phyloP scores from a whole-genome alignment of 2,113 vertebrate genomes.

The Nibea albiflora region DNA sequence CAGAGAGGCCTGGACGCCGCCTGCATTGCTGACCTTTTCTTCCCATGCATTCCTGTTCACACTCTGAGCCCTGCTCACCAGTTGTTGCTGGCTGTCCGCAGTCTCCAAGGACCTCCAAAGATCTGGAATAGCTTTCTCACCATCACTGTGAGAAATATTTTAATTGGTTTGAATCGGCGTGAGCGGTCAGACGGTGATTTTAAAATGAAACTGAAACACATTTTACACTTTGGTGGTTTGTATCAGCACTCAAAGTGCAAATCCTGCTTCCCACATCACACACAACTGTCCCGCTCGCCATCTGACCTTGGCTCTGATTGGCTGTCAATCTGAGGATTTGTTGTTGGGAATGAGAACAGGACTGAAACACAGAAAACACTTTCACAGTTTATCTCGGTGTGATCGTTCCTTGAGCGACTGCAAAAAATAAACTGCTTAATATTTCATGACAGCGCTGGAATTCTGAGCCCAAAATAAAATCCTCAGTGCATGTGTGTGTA shows the following conservation, averaged over 20 bases:
- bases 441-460: constrained; percentile 27
- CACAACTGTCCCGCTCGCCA: not conserved
- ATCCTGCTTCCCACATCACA: constrained; percentile 11
- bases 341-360: not conserved
- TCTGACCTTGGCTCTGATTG: constrained; percentile 42
- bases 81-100: constrained; percentile 18
- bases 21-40: constrained; percentile 28
- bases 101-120: not conserved
- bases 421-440: constrained; percentile 37
- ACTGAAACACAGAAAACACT: not conserved
- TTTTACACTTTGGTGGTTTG: not conserved
- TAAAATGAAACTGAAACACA: constrained; percentile 25
- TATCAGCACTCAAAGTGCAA: not conserved
- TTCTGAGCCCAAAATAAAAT: constrained; percentile 25
- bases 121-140: not conserved
- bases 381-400: not conserved
- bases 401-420: not conserved
- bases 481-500: not conserved
- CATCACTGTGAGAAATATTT: not conserved
- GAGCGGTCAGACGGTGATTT: not conserved
- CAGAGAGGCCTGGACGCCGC: not conserved
- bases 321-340: constrained; percentile 13
- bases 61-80: constrained; percentile 29
- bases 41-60: constrained; percentile 7
- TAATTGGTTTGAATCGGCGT: not conserved